These are phyloP conservation scores for Syngnathus typhle DNA, from an alignment of 2,113 vertebrate genomes.

Conservation along the genomic window DNA sequence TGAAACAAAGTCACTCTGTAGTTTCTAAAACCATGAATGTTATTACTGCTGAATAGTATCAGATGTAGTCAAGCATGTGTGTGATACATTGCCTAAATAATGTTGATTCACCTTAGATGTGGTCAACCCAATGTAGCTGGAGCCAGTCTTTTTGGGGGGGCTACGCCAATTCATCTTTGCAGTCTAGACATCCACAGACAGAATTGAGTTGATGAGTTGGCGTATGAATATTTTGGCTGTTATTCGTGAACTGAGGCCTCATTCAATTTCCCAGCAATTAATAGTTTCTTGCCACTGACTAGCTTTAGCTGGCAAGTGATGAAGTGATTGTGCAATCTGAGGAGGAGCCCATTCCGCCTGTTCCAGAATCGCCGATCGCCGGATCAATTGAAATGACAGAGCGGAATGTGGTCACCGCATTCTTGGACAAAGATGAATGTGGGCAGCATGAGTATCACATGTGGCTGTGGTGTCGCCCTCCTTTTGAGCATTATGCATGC, in stretches of 20 bases:
- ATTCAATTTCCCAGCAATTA: conserved; percentile 29
- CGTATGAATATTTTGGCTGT: conserved; percentile 22
- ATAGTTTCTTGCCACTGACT: conserved; percentile 25
- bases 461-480: conserved; percentile 18
- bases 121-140: conserved; percentile 37
- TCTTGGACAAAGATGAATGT: conserved; percentile 35
- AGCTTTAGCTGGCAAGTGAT: conserved; percentile 19
- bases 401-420: conserved; percentile 43
- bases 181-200: conserved; percentile 47
- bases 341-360: conserved; percentile 27
- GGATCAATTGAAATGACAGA: conserved; percentile 44
- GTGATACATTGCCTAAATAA: conserved; percentile 31
- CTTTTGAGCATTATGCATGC: conserved; percentile 18
- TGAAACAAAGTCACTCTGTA: neutral
- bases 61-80: conserved; percentile 31
- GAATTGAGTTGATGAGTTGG: conserved; percentile 15
- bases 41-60: conserved; percentile 32
- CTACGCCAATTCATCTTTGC: conserved; percentile 39
- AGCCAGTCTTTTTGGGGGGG: conserved; percentile 36
- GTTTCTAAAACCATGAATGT: conserved; percentile 29
- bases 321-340: conserved; percentile 15
- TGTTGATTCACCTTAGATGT: conserved; percentile 39
- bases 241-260: conserved; percentile 37
- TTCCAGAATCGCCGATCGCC: conserved; percentile 8
- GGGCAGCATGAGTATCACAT: conserved; percentile 10